Evolutionary conservation across 2,797 vertebrate species (phyloP), one percentile per base, ranked within the genome.

Genomic region (Betta splendens): DNA sequence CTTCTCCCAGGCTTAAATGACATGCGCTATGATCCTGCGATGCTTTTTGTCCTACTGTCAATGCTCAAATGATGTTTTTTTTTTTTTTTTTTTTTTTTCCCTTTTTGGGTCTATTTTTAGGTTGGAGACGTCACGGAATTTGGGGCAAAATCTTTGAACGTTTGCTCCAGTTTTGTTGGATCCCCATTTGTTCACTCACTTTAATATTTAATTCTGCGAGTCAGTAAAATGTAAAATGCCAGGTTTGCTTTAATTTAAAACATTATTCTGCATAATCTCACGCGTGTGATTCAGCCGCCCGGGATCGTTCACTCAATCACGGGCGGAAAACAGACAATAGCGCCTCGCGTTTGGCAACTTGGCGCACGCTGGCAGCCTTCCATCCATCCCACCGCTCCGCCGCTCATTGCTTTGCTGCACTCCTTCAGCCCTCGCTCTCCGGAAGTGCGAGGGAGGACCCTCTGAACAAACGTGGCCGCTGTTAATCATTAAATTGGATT

Each of bases 401-500:
- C 65, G 43, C 38, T 64, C 62, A 3, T 47, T 65, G 65, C 68
- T 61, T 51, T 44, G 38, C 65, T 38, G 38, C 42, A 18, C 43
- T 63, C 49, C 54, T 39, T 48, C 29, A 32, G 31, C 58, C 33
- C 53, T 20, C 46, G 0, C 20, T 52, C 48, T 43, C 48, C 37
- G 16, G 16, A 13, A 37, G 33, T 18, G 22, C 29, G 17, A 18
- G 37, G 31, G 22, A 35, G 26, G 35, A n/a, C 11, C 40, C 56
- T 78, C 68, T 69, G 73, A 79, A 72, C 43, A 42, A n/a, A 54
- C 17, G 36, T 29, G 1, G 33, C 56, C 10, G 23, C 70, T 40
- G 61, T 81, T 76, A 75, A 79, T 81, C 80, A 77, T 63, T 64
- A 57, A 69, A 79, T 68, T 56, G 0, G 75, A 62, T 71, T 80